These are phyloP conservation scores for Sarcophilus harrisii DNA, from an alignment of 2,797 vertebrate species.

Conservation along the genomic window DNA sequence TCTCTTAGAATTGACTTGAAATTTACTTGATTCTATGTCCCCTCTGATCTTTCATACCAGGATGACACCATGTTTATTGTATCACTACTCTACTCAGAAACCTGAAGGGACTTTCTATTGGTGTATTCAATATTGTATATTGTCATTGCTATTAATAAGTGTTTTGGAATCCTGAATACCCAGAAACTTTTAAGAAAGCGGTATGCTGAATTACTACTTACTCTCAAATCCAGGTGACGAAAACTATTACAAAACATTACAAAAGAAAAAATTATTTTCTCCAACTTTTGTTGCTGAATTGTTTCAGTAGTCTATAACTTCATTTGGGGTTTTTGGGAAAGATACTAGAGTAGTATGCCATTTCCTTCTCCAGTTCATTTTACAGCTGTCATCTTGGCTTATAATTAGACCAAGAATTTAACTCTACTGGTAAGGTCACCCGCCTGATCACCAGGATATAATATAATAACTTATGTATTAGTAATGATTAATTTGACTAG, in stretches of 20 bases:
- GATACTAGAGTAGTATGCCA: not conserved
- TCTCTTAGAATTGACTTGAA: slow-evolving; percentile 19
- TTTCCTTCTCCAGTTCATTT: not conserved
- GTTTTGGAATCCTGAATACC: slow-evolving; percentile 23
- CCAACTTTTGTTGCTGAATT: not conserved
- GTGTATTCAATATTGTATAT: not conserved
- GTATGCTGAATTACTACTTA: not conserved
- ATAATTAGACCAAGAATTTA: not conserved
- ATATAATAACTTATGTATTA: not conserved
- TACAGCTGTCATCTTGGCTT: not conserved
- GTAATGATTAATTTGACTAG: not conserved
- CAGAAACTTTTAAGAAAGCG: not conserved
- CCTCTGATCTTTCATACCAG: not conserved
- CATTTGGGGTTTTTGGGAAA: not conserved
- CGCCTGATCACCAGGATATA: not conserved
- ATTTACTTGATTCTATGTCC: not conserved
- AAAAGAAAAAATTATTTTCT: not conserved
- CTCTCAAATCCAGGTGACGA: not conserved
- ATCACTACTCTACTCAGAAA: not conserved
- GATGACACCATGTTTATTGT: not conserved
- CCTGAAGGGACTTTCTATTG: slow-evolving; percentile 14
- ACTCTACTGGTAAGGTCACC: not conserved
- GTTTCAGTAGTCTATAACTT: not conserved
- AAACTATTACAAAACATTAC: not conserved
- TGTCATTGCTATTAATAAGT: not conserved